These are phyloP conservation scores for Cebus imitator DNA, from an alignment of 2,113 vertebrate genomes.

Conservation along the genomic window DNA sequence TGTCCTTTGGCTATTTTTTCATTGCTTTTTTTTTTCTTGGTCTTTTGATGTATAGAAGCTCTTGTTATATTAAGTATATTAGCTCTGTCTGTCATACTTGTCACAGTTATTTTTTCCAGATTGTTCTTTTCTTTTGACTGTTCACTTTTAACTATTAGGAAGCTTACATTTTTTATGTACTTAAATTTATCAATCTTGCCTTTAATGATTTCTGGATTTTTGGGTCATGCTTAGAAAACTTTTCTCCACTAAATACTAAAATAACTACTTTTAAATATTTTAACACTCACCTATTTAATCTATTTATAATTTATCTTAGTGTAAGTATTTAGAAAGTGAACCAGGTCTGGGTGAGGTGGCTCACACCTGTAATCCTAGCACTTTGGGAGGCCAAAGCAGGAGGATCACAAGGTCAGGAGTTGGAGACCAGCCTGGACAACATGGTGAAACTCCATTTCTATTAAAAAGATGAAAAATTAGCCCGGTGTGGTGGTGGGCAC, in stretches of 20 bases:
- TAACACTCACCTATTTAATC: neutral
- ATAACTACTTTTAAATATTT: slow-evolving; percentile 6
- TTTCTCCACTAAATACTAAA: neutral
- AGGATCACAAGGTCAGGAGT: too few species aligned
- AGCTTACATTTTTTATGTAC: neutral
- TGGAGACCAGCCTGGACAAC: too few species aligned
- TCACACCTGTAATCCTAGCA: too few species aligned
- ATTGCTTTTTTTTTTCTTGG: neutral
- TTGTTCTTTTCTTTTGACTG: neutral
- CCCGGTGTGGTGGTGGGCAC: too few species aligned
- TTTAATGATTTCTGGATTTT: neutral
- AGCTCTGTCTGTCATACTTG: neutral
- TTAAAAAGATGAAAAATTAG: too few species aligned
- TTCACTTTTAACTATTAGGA: neutral
- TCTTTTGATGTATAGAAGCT: neutral
- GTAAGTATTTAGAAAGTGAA: neutral
- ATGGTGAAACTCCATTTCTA: too few species aligned
- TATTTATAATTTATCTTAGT: neutral
- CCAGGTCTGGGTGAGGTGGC: neutral
- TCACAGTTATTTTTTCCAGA: neutral
- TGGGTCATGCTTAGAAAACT: neutral
- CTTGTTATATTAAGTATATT: neutral
- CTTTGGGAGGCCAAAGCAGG: too few species aligned
- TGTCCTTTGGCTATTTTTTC: neutral
- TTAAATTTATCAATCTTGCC: neutral